Evolutionary conservation across 2,797 vertebrate genomes (phyloP).

Genomic region (Peromyscus nudipes): DNA sequence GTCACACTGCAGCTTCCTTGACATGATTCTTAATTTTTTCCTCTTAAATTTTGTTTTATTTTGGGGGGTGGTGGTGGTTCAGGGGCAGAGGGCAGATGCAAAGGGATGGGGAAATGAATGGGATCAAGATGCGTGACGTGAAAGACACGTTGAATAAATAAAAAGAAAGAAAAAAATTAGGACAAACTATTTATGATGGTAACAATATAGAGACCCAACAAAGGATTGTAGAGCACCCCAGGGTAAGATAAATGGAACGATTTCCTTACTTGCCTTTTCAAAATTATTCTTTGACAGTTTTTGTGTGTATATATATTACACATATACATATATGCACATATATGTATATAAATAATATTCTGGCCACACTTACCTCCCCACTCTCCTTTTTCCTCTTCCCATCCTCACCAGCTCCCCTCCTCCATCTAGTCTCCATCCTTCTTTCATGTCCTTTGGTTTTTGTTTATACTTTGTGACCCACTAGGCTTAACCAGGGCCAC

Average conservation of each 20-base stretch:
- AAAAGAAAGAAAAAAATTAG: background rate
- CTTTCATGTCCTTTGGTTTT: background rate
- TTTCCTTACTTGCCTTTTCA: background rate
- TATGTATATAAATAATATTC: background rate
- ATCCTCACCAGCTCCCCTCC: background rate
- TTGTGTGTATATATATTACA: background rate
- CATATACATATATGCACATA: too few species aligned
- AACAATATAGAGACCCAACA: background rate
- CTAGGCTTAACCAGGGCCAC: background rate
- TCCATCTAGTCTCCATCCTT: background rate
- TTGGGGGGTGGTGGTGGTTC: background rate
- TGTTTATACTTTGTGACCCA: background rate
- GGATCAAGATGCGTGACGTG: background rate
- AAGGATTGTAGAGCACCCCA: background rate
- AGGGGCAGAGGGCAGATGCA: background rate
- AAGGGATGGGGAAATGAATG: background rate
- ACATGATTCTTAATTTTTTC: background rate
- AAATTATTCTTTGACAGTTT: background rate
- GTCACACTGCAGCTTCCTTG: background rate
- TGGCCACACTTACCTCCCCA: too few species aligned
- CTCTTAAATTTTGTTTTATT: background rate
- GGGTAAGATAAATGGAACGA: slow-evolving; percentile 15
- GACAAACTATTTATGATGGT: background rate
- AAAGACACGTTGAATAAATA: background rate
- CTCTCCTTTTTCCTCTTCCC: background rate